Percentiles rank a stretch among this genome's conserved stretches.
Conservation (phyloP, 2,797 vertebrate genomes). For the Epinephelus awoara region DNA sequence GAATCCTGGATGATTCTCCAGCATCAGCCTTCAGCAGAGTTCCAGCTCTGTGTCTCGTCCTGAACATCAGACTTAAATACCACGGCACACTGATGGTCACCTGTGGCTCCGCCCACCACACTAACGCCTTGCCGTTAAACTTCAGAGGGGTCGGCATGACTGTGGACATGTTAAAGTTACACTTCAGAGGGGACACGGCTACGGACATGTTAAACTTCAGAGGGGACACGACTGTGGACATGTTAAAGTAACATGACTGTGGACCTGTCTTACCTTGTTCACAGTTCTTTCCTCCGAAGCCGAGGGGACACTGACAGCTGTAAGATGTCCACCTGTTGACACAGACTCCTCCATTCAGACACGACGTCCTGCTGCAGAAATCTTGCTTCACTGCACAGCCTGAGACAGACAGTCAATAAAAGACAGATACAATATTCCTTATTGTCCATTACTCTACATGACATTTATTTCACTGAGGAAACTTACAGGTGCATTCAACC, state of each 20-base stretch:
- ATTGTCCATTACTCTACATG: no score
- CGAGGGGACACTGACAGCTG: constrained; percentile 86
- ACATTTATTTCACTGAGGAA: no score
- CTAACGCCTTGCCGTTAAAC: constrained; percentile 88
- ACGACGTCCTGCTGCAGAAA: constrained; percentile 85
- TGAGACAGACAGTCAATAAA: constrained; percentile 51
- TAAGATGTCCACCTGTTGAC: constrained; percentile 90
- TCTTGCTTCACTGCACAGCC: constrained; percentile 88
- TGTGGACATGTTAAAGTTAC: constrained; percentile 54
- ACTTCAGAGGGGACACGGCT: background rate
- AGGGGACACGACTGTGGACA: background rate
- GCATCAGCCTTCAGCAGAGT: constrained; percentile 89
- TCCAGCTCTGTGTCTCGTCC: constrained; percentile 87
- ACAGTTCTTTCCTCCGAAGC: constrained; percentile 90
- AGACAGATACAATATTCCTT: no score
- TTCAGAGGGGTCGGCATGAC: constrained; percentile 89
- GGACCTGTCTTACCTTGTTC: constrained; percentile 81
- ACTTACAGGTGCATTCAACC: no score
- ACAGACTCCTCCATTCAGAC: constrained; percentile 90
- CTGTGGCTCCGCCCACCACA: constrained; percentile 89
- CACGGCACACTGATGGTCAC: constrained; percentile 91
- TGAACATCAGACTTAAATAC: constrained; percentile 94
- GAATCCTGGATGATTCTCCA: constrained; percentile 86
- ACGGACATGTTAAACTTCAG: no score
- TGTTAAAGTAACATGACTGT: no score